Conservation (phyloP, 2,888 invertebrate species). For the Macrophya alboannulata region DNA sequence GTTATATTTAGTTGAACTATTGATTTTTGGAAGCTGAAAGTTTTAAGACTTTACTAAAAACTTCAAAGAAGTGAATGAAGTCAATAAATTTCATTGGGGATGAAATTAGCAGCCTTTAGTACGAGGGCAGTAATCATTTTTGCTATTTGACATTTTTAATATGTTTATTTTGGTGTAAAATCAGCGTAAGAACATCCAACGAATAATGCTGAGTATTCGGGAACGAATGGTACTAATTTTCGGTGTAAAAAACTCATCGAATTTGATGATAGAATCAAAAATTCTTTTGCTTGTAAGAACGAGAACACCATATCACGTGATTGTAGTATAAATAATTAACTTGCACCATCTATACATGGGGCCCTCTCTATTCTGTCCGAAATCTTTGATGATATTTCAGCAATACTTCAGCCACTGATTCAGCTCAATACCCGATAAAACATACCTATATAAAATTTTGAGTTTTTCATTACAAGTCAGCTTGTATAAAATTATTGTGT, state of each 20-base stretch:
- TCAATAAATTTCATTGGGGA: constrained; percentile 1
- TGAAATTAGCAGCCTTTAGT: not conserved
- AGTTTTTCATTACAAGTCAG: not conserved
- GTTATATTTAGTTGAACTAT: not conserved
- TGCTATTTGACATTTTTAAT: constrained; percentile 1
- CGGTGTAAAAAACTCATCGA: not conserved
- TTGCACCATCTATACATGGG: constrained; percentile 15
- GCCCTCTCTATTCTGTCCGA: constrained; percentile 40
- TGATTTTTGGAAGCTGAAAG: not conserved
- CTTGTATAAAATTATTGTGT: constrained; percentile 20
- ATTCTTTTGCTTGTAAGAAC: constrained; percentile 6
- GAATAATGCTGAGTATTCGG: constrained; percentile 23
- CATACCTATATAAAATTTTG: not conserved
- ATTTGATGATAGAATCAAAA: constrained; percentile 2
- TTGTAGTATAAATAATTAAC: constrained; percentile 26
- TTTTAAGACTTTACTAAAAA: not conserved
- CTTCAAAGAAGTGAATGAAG: not conserved
- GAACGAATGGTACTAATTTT: constrained; percentile 24
- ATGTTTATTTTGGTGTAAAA: constrained; percentile 25
- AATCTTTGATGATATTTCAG: constrained; percentile 36
- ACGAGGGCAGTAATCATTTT: not conserved
- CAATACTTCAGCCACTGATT: constrained; percentile 12
- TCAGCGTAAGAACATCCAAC: constrained; percentile 18
- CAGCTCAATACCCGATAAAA: not conserved
- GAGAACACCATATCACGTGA: constrained; percentile 51